These are phyloP conservation scores for Centropristis striata DNA, from an alignment of 2,113 vertebrate genomes.

Conservation along the genomic window DNA sequence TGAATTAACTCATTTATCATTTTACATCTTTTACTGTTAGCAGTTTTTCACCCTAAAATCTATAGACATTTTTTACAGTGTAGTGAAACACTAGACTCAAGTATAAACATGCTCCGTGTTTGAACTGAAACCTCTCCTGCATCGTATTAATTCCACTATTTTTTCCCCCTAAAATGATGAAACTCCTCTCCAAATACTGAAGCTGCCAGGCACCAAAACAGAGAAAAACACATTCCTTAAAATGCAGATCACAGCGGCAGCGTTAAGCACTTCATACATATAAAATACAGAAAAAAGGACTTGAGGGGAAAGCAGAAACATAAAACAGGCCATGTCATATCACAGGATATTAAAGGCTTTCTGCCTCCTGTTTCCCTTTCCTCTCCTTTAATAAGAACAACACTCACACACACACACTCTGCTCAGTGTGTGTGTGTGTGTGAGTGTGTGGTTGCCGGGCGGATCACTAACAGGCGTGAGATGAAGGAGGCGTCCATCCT, in stretches of 20 bases:
- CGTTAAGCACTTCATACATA: background rate
- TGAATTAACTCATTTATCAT: no score
- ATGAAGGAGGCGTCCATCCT: conserved; percentile 30
- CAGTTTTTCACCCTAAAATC: no score
- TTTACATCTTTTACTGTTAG: no score
- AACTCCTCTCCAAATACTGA: background rate
- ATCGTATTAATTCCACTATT: conserved; percentile 16
- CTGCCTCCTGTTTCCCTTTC: background rate
- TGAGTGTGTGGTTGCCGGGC: conserved; percentile 42
- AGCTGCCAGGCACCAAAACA: conserved; percentile 14
- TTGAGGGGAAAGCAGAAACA: background rate
- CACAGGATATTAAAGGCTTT: conserved; percentile 15
- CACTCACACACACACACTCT: conserved; percentile 23
- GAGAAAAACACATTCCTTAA: conserved; percentile 11
- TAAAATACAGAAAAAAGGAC: background rate
- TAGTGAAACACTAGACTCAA: background rate
- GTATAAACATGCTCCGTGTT: background rate
- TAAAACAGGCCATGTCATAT: background rate
- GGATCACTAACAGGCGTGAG: conserved; percentile 47
- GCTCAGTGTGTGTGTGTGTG: conserved; percentile 5
- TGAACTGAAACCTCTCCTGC: background rate
- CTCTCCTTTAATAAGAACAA: conserved; percentile 16
- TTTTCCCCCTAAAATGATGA: conserved; percentile 9
- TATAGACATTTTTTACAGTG: no score
- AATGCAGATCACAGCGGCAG: conserved; percentile 1